Conservation (phyloP, 2,888 invertebrate genomes). For the Diarsia brunnea region DNA sequence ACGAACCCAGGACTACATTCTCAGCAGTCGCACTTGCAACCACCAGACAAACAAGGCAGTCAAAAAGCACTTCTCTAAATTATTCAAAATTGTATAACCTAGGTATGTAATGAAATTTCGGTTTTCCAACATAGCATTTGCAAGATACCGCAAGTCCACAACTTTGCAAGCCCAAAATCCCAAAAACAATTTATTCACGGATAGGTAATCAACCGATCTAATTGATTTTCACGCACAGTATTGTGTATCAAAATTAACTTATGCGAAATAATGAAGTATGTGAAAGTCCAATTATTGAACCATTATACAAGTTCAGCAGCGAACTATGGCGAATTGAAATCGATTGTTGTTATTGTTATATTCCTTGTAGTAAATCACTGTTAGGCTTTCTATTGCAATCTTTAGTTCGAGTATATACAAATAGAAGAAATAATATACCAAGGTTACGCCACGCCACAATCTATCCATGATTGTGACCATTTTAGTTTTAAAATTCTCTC, state of each 20-base stretch:
- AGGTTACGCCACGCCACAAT: constrained; percentile 22
- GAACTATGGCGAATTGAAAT: constrained; percentile 9
- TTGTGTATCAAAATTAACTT: constrained; percentile 19
- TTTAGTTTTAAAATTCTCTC: not conserved
- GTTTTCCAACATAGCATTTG: too few species aligned
- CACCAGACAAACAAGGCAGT: too few species aligned
- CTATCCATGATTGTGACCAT: not conserved
- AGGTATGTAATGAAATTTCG: too few species aligned
- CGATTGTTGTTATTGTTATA: constrained; percentile 5
- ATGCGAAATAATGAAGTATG: not conserved
- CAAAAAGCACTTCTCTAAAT: too few species aligned
- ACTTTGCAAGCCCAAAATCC: too few species aligned
- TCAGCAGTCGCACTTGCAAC: too few species aligned
- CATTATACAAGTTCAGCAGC: constrained; percentile 19
- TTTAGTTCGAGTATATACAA: constrained; percentile 10
- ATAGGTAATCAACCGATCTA: not conserved
- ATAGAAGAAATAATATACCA: constrained; percentile 3
- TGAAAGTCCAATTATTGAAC: constrained; percentile 25
- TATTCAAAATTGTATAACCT: too few species aligned
- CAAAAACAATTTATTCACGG: too few species aligned
- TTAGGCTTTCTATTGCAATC: constrained; percentile 17
- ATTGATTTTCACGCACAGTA: constrained; percentile 3
- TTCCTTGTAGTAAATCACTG: constrained; percentile 11
- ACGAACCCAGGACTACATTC: too few species aligned
- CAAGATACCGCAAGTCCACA: too few species aligned